These are phyloP conservation scores for Pyxicephalus adspersus DNA, from an alignment of 2,113 vertebrate genomes.

Conservation along the genomic window DNA sequence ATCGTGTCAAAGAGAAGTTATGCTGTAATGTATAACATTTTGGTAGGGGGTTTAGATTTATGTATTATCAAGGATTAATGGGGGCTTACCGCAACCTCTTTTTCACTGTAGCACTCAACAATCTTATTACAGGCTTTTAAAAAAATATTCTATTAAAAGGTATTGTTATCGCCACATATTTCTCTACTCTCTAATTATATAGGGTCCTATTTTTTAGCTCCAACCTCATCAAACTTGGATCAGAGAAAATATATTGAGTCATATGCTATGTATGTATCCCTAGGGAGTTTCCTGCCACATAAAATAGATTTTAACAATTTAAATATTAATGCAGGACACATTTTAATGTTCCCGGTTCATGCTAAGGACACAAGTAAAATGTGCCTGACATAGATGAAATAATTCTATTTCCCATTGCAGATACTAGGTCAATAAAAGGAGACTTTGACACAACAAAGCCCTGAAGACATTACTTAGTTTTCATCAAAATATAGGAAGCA, in stretches of 20 bases:
- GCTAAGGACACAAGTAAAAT: constrained; percentile 33
- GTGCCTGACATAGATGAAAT: neutral
- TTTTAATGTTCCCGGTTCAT: constrained; percentile 32
- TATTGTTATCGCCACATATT: neutral
- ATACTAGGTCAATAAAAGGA: neutral
- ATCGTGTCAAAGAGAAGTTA: too few species aligned
- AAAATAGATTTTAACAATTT: constrained; percentile 26
- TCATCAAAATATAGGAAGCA: neutral
- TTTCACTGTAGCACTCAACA: too few species aligned
- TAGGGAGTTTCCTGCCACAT: neutral
- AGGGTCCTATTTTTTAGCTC: neutral
- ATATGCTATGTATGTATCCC: neutral
- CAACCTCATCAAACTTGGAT: neutral
- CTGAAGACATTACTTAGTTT: neutral
- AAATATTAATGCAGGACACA: constrained; percentile 40
- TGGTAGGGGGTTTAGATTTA: too few species aligned
- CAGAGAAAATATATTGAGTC: constrained; percentile 1
- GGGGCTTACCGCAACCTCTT: too few species aligned
- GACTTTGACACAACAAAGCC: neutral
- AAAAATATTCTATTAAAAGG: neutral
- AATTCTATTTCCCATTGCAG: neutral
- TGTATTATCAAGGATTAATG: too few species aligned
- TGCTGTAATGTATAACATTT: too few species aligned
- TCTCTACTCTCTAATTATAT: neutral
- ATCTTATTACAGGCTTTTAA: too few species aligned